These are phyloP conservation scores for Oxycera nigricornis DNA, from an alignment of 2,888 invertebrate genomes.

Conservation along the genomic window DNA sequence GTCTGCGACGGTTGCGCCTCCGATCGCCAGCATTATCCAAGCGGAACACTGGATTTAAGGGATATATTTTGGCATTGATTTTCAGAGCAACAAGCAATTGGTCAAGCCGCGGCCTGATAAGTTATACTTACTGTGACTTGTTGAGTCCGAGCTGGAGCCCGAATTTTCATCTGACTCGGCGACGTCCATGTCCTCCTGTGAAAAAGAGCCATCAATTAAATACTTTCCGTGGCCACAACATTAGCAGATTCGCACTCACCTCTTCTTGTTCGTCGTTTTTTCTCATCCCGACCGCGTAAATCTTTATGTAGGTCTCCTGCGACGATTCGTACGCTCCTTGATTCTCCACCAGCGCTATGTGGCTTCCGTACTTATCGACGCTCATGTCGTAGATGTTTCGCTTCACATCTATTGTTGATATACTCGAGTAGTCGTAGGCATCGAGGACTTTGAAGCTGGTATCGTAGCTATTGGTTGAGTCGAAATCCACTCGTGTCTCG, in stretches of 20 bases:
- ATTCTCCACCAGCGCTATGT: conserved; percentile 91
- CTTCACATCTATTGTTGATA: conserved; percentile 94
- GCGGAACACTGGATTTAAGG: conserved; percentile 52
- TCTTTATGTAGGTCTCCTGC: conserved; percentile 87
- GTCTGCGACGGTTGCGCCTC: conserved; percentile 40
- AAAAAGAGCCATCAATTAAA: conserved; percentile 54
- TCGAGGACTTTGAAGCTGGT: conserved; percentile 96
- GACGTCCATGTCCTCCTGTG: conserved; percentile 71
- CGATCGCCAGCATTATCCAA: conserved; percentile 50
- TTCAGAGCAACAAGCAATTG: not conserved
- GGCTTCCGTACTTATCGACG: conserved; percentile 82
- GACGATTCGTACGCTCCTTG: conserved; percentile 81
- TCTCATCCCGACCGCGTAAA: conserved; percentile 91
- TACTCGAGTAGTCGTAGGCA: conserved; percentile 91
- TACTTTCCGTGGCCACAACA: not conserved
- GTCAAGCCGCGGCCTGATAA: conserved; percentile 1
- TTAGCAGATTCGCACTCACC: conserved; percentile 61
- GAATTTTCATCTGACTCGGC: conserved; percentile 69
- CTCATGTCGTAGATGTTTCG: conserved; percentile 86
- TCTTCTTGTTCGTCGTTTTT: conserved; percentile 89
- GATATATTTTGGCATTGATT: conserved; percentile 39
- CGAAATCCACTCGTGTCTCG: conserved; percentile 72
- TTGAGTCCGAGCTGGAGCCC: conserved; percentile 58
- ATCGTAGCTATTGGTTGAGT: conserved; percentile 78
- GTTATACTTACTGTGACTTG: conserved; percentile 53